Conservation (phyloP, 2,797 vertebrate genomes). For the Borostomias antarcticus region DNA sequence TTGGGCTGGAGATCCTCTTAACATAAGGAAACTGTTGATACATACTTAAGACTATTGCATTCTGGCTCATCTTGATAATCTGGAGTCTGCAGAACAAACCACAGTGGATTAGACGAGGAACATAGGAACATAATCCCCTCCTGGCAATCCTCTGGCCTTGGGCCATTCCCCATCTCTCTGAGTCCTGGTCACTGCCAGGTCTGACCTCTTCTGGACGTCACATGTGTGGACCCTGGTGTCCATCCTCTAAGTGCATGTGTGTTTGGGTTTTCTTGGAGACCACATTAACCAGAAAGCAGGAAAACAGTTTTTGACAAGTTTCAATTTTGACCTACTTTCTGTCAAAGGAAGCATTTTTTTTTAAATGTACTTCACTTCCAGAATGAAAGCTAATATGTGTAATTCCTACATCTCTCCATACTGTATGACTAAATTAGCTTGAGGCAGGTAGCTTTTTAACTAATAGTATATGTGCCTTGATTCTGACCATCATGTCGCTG, state of each 20-base stretch:
- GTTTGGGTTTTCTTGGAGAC: neutral
- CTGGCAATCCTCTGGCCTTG: conserved; percentile 23
- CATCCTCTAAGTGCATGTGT: neutral
- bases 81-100: conserved; percentile 61
- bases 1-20: conserved; percentile 54
- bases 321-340: neutral
- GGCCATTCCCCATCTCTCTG: neutral
- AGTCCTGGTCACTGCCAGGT: conserved; percentile 26
- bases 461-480: too few species aligned
- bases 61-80: conserved; percentile 65
- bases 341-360: neutral
- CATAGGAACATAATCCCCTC: conserved; percentile 51
- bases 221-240: conserved; percentile 17
- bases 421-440: neutral
- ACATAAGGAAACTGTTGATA: conserved; percentile 52
- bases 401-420: neutral
- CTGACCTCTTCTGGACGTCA: conserved; percentile 21
- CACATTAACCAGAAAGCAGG: neutral
- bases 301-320: neutral
- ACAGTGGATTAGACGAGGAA: conserved; percentile 57
- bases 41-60: conserved; percentile 50
- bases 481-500: too few species aligned
- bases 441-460: conserved; percentile 8
- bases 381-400: neutral
- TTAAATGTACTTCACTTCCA: neutral